These are phyloP conservation scores for Pseudolycoriella hygida DNA, from an alignment of 2,888 invertebrate genomes.

Conservation along the genomic window DNA sequence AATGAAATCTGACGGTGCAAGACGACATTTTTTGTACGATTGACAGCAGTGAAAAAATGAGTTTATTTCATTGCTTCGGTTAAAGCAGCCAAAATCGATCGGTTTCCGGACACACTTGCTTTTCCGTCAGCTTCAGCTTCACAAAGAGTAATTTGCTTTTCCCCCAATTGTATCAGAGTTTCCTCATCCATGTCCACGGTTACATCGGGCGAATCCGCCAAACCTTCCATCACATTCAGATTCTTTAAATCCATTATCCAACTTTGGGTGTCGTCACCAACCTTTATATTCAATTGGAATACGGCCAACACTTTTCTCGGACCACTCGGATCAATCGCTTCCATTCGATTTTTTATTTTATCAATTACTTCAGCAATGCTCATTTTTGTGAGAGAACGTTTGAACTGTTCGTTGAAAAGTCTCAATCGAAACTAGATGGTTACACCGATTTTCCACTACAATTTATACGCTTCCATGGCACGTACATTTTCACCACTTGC, in stretches of 20 bases:
- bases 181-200: conserved; percentile 6
- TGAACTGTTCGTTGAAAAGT: too few species aligned
- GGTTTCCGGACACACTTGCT: conserved; percentile 5
- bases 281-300: conserved; percentile 8
- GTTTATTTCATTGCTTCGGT: neutral
- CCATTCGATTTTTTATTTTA: conserved; percentile 9
- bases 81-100: neutral
- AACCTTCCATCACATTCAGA: conserved; percentile 6
- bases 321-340: conserved; percentile 8
- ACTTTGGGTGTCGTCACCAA: conserved; percentile 3
- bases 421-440: too few species aligned
- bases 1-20: too few species aligned
- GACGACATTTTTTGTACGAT: neutral
- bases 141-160: conserved; percentile 1
- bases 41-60: too few species aligned
- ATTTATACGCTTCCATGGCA: too few species aligned
- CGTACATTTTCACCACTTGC: too few species aligned
- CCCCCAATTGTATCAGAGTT: conserved; percentile 5
- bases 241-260: conserved; percentile 8
- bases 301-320: conserved; percentile 9
- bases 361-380: conserved; percentile 8
- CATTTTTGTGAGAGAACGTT: neutral
- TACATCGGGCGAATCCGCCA: conserved; percentile 5
- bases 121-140: conserved; percentile 7
- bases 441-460: too few species aligned